phyloP scores from a whole-genome alignment of 1,140 invertebrate species.

The Eumaeus atala region DNA sequence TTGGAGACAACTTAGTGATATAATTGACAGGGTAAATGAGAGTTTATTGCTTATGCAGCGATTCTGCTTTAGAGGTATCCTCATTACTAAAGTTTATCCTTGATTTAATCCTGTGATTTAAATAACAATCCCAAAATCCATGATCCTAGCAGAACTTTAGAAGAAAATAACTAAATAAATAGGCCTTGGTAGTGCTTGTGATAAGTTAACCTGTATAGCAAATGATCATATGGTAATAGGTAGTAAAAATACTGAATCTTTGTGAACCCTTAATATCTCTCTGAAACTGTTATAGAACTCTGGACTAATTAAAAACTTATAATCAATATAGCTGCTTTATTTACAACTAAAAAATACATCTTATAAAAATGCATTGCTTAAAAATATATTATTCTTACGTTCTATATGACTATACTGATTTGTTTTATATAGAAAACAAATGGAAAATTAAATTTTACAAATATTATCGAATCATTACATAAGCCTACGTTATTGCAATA shows the following conservation, averaged over 20 bases:
- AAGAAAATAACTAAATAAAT: too few species aligned
- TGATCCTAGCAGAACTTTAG: too few species aligned
- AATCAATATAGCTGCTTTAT: constrained; percentile 1
- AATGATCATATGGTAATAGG: too few species aligned
- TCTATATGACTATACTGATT: background rate
- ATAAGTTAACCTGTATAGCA: too few species aligned
- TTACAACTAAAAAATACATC: background rate
- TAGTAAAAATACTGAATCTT: too few species aligned
- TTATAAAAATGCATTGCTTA: background rate
- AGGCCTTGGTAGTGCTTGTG: too few species aligned
- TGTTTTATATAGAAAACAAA: background rate
- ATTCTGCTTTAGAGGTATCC: too few species aligned
- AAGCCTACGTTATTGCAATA: background rate
- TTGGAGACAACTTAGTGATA: background rate
- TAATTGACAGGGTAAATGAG: background rate
- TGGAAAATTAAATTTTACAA: background rate
- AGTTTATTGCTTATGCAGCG: too few species aligned
- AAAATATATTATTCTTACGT: background rate
- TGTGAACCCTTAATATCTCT: background rate
- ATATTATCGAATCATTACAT: background rate
- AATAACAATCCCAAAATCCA: too few species aligned
- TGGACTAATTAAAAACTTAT: background rate
- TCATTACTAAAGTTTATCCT: too few species aligned
- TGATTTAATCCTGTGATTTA: too few species aligned
- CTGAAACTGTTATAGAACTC: background rate